Evolutionary conservation across 2,888 invertebrate genomes (phyloP).

Genomic region (Sarcophaga carnaria): DNA sequence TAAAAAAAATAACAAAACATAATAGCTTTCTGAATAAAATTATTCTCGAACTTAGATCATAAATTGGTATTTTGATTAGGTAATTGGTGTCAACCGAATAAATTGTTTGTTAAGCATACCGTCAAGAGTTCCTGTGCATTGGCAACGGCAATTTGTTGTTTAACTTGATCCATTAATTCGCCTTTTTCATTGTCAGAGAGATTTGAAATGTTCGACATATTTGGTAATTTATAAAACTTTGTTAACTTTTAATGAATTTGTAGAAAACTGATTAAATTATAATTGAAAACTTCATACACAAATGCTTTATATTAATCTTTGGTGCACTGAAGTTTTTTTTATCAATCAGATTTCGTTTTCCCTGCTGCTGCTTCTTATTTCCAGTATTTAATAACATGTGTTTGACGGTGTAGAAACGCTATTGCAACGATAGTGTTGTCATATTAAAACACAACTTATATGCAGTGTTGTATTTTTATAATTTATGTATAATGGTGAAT

Average conservation of each 20-base stretch:
- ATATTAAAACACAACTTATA: not conserved
- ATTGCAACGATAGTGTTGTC: not conserved
- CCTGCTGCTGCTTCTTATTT: constrained; percentile 8
- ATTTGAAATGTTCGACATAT: constrained; percentile 81
- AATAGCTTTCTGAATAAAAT: not conserved
- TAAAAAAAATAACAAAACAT: constrained; percentile 77
- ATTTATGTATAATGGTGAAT: not conserved
- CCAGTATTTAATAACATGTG: constrained; percentile 58
- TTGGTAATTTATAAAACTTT: constrained; percentile 1
- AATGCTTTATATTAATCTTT: constrained; percentile 1
- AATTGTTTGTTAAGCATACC: constrained; percentile 82
- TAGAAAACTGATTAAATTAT: constrained; percentile 25
- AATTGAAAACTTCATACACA: constrained; percentile 29
- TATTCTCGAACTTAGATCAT: not conserved
- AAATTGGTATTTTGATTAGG: constrained; percentile 50
- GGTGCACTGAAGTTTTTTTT: constrained; percentile 17
- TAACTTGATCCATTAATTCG: constrained; percentile 96
- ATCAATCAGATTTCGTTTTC: constrained; percentile 1
- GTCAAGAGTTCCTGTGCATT: constrained; percentile 96
- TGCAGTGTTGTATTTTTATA: constrained; percentile 20
- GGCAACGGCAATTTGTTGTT: constrained; percentile 96
- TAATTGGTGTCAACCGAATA: constrained; percentile 52
- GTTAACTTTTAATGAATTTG: not conserved
- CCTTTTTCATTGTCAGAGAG: constrained; percentile 89
- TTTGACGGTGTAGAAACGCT: constrained; percentile 53